Evolutionary conservation across 2,888 invertebrate species (phyloP).

Genomic region (Neoascia interrupta): DNA sequence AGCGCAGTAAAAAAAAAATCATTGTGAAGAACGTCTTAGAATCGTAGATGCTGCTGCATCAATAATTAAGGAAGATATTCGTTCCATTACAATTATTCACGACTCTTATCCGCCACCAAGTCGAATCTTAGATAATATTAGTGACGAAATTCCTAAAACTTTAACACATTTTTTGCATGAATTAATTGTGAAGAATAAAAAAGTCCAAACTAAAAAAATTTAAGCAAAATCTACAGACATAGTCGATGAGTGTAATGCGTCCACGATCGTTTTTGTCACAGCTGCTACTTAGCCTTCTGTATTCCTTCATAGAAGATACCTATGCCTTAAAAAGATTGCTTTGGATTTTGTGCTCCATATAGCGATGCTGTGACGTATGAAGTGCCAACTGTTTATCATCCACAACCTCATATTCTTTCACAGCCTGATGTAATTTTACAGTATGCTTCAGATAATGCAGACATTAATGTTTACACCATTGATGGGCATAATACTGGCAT

Average conservation of each 20-base stretch:
- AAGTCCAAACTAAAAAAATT: background rate
- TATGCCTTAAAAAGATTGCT: background rate
- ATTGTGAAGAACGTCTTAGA: background rate
- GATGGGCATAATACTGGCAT: background rate
- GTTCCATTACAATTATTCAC: constrained; percentile 73
- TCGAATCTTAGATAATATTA: constrained; percentile 70
- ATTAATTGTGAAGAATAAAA: background rate
- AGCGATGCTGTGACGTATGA: background rate
- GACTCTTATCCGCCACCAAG: constrained; percentile 75
- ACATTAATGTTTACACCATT: background rate
- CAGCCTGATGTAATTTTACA: background rate
- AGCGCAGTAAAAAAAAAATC: background rate
- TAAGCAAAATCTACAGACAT: background rate
- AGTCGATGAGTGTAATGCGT: background rate
- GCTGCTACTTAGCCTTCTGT: background rate
- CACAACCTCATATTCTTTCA: background rate
- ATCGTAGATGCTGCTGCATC: background rate
- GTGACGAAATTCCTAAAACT: constrained; percentile 18
- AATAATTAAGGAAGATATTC: background rate
- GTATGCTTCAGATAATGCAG: background rate
- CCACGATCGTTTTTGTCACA: background rate
- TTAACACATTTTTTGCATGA: background rate
- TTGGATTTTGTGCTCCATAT: background rate
- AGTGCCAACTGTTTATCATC: background rate
- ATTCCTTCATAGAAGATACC: background rate